phyloP scores from a whole-genome alignment of 2,888 invertebrate species.

The Drosophila quinaria region DNA sequence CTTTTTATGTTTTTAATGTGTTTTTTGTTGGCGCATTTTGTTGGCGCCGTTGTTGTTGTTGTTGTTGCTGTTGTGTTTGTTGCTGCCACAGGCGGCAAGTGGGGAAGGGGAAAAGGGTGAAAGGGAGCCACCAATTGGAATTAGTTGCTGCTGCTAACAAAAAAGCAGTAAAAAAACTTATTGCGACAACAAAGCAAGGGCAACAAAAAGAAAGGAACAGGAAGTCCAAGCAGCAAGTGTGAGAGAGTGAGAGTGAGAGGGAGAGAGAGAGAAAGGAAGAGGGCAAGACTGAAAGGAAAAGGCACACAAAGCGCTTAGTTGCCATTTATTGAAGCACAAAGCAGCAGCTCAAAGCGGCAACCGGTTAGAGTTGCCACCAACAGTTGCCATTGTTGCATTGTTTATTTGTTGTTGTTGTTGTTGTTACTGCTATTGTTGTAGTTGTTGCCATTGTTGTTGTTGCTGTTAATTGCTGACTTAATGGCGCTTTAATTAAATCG shows the following conservation, averaged over 20 bases:
- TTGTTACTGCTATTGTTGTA: slow-evolving; percentile 36
- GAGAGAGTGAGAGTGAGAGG: neutral
- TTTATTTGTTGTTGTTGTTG: slow-evolving; percentile 23
- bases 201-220: slow-evolving; percentile 27
- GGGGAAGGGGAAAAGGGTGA: neutral
- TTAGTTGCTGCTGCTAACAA: slow-evolving; percentile 66
- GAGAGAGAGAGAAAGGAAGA: neutral
- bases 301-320: slow-evolving; percentile 46
- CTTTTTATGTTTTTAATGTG: slow-evolving; percentile 70
- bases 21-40: slow-evolving; percentile 54
- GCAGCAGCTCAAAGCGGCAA: slow-evolving; percentile 42
- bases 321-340: slow-evolving; percentile 33
- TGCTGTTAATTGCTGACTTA: slow-evolving; percentile 84
- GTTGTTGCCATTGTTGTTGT: slow-evolving; percentile 55
- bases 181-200: slow-evolving; percentile 51
- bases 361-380: slow-evolving; percentile 54
- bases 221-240: slow-evolving; percentile 13
- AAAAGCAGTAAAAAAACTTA: slow-evolving; percentile 56
- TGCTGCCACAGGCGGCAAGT: slow-evolving; percentile 6
- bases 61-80: slow-evolving; percentile 4
- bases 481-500: slow-evolving; percentile 85
- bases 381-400: slow-evolving; percentile 48
- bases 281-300: slow-evolving; percentile 23
- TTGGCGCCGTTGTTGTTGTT: slow-evolving; percentile 25
- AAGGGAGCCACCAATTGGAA: slow-evolving; percentile 35